Evolutionary conservation across 2,113 vertebrate species (phyloP).

Genomic region (Prolemur simus): DNA sequence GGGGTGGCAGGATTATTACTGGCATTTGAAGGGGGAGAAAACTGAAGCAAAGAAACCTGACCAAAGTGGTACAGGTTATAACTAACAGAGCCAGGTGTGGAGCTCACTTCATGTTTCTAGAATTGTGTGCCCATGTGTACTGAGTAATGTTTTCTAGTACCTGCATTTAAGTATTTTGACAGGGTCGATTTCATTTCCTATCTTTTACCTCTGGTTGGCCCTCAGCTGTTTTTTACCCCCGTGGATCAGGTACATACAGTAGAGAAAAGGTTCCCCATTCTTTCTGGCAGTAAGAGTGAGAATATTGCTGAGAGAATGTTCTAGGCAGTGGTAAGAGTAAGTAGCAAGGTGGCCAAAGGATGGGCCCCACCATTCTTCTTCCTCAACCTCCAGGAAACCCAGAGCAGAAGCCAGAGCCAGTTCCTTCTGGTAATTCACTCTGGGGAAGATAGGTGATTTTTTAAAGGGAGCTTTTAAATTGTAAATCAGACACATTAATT

Average conservation of each 20-base stretch:
- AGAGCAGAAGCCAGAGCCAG: neutral
- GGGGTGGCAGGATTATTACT: neutral
- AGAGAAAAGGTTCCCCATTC: neutral
- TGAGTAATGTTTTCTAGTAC: accelerated
- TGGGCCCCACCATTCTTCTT: neutral
- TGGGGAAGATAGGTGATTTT: neutral
- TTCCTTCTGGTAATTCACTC: neutral
- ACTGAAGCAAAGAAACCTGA: neutral
- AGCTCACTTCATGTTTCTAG: neutral
- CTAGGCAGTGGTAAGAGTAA: neutral
- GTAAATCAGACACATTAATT: conserved; percentile 83
- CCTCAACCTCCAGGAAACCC: neutral
- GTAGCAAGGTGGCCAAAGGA: neutral
- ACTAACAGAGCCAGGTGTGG: neutral
- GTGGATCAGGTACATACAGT: neutral
- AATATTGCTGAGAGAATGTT: neutral
- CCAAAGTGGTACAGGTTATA: neutral
- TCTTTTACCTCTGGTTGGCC: neutral
- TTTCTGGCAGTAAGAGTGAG: neutral
- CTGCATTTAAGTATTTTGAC: neutral
- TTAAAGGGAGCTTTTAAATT: conserved; percentile 74
- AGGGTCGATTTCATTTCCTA: neutral
- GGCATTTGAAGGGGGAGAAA: neutral
- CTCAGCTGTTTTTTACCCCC: neutral
- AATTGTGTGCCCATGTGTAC: neutral